phyloP scores from a whole-genome alignment of 2,888 invertebrate genomes.

The Andrena bucephala region DNA sequence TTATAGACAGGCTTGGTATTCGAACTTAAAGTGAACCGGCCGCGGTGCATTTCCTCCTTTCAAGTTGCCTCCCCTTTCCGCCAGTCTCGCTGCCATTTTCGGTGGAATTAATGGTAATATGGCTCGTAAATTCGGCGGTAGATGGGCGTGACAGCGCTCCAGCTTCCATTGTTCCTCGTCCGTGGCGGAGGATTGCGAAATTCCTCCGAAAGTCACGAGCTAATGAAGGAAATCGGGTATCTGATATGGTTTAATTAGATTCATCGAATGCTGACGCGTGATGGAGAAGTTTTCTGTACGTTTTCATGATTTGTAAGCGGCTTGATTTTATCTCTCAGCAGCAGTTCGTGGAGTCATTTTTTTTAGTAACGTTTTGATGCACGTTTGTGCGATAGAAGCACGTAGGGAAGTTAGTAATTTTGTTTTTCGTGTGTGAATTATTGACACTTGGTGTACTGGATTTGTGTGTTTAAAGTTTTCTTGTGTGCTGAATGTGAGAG shows the following conservation, averaged over 20 bases:
- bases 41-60: constrained; percentile 74
- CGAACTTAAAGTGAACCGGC: constrained; percentile 95
- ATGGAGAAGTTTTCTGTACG: not conserved
- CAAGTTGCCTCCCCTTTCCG: constrained; percentile 16
- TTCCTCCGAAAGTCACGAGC: constrained; percentile 18
- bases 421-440: too few species aligned
- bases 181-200: constrained; percentile 5
- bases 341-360: too few species aligned
- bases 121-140: constrained; percentile 53
- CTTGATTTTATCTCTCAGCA: not conserved
- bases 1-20: constrained; percentile 93
- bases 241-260: not conserved
- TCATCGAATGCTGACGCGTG: not conserved
- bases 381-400: too few species aligned
- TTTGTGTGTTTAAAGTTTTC: too few species aligned
- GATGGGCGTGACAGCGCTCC: constrained; percentile 26
- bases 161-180: constrained; percentile 12
- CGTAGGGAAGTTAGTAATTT: too few species aligned
- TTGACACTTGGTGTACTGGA: too few species aligned
- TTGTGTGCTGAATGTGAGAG: too few species aligned
- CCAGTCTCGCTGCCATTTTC: constrained; percentile 28
- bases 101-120: constrained; percentile 53
- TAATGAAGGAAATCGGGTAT: constrained; percentile 21
- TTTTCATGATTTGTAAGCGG: not conserved
- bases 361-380: too few species aligned